Evolutionary conservation across 1,140 invertebrate genomes (phyloP).

Genomic region (Monochamus saltuarius): DNA sequence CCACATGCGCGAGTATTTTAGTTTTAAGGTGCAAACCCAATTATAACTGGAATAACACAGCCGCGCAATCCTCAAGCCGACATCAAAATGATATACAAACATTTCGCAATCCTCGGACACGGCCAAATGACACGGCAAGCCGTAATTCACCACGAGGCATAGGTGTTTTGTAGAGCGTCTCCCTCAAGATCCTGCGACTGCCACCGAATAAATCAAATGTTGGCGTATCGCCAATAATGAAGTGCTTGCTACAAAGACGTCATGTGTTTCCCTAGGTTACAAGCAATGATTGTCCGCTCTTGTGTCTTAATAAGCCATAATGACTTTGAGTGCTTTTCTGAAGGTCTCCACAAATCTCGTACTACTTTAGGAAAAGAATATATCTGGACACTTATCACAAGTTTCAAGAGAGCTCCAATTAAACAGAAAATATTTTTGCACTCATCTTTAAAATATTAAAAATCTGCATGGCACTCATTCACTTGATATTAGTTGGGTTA

Average conservation of each 20-base stretch:
- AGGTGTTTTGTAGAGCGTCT: conserved; percentile 40
- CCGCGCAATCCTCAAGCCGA: conserved; percentile 36
- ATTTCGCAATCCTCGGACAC: conserved; percentile 41
- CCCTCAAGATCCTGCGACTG: conserved; percentile 39
- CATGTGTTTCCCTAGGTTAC: conserved; percentile 15
- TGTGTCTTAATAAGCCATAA: neutral
- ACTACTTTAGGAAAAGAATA: no score
- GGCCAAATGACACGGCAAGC: conserved; percentile 37
- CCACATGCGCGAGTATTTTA: conserved; percentile 33
- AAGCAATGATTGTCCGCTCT: conserved; percentile 3
- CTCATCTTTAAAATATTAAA: no score
- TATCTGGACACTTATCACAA: no score
- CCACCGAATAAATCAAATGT: conserved; percentile 41
- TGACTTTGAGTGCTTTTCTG: neutral
- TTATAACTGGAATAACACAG: conserved; percentile 36
- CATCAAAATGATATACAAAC: conserved; percentile 43
- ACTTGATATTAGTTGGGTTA: no score
- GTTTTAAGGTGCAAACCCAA: conserved; percentile 37
- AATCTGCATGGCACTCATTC: no score
- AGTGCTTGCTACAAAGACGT: conserved; percentile 18
- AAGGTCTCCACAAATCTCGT: neutral
- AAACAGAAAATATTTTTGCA: no score
- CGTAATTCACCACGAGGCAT: conserved; percentile 35
- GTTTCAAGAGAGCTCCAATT: no score
- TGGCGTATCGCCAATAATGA: conserved; percentile 35